A percentile compares a stretch with the other conserved stretches of the same genome.
These are phyloP conservation scores for Eristalinus sepulchralis DNA, from an alignment of 2,888 invertebrate genomes.

Conservation along the genomic window DNA sequence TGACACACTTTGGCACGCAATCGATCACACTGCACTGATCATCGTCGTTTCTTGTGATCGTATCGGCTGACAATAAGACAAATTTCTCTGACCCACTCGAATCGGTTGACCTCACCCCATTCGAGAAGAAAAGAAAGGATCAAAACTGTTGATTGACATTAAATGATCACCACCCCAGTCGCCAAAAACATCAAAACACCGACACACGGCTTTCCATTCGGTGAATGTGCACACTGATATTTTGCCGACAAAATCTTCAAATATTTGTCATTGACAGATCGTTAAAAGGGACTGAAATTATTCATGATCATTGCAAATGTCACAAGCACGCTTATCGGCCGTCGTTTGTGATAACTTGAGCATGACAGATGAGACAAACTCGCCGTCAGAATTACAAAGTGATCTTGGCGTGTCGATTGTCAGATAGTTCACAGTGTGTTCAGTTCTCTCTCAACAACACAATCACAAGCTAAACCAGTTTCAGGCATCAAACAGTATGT, in stretches of 20 bases:
- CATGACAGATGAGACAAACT: neutral
- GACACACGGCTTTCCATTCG: neutral
- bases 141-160: neutral
- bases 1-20: too few relatives aligned
- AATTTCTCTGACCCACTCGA: too few relatives aligned
- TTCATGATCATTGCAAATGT: neutral
- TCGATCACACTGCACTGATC: too few relatives aligned
- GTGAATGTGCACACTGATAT: neutral
- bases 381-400: neutral
- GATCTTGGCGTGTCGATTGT: neutral
- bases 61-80: too few relatives aligned
- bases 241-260: neutral
- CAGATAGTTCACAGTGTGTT: slow-evolving; percentile 14
- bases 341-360: neutral
- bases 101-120: too few relatives aligned
- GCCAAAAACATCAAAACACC: neutral
- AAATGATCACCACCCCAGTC: neutral
- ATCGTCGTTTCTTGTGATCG: too few relatives aligned
- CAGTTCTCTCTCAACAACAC: slow-evolving; percentile 52
- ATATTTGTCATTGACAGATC: neutral
- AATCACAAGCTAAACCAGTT: slow-evolving; percentile 41
- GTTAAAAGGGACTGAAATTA: neutral
- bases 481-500: neutral
- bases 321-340: neutral
- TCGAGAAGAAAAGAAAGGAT: neutral